phyloP scores from a whole-genome alignment of 2,797 vertebrate genomes.

The Lutra lutra region DNA sequence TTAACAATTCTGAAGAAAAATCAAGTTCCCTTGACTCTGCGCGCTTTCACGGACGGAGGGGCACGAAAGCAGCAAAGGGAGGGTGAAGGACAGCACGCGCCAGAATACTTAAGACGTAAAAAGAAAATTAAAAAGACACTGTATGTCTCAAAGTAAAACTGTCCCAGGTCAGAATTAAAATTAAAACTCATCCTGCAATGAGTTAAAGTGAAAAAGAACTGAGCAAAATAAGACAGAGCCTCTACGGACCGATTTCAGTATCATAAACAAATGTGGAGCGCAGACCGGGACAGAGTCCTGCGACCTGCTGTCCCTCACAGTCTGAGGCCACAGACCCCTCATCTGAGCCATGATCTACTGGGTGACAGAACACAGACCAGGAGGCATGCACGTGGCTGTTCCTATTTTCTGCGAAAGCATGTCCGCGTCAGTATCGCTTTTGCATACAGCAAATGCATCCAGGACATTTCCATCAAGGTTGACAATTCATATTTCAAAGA shows the following conservation, averaged over 20 bases:
- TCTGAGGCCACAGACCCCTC: fast-evolving
- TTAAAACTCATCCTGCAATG: background rate
- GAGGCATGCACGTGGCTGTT: fast-evolving
- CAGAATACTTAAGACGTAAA: background rate
- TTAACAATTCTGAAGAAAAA: background rate
- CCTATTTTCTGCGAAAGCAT: background rate
- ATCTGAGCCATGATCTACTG: background rate
- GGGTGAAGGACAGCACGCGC: background rate
- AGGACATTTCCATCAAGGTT: background rate
- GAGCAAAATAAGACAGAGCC: fast-evolving
- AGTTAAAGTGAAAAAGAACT: background rate
- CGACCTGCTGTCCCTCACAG: fast-evolving
- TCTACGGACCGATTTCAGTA: fast-evolving
- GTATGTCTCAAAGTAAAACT: background rate
- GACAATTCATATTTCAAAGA: background rate
- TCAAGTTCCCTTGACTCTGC: fast-evolving
- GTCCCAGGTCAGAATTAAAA: background rate
- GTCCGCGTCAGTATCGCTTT: too few relatives aligned
- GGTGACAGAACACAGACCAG: fast-evolving
- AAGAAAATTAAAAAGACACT: background rate
- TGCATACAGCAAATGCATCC: background rate
- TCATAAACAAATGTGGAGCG: fast-evolving
- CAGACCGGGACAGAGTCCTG: fast-evolving
- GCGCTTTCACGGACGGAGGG: background rate
- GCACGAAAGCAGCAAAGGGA: background rate